Percentiles rank a stretch among this genome's conserved stretches.
Evolutionary conservation across 2,113 vertebrate species (phyloP).

Genomic region (Gymnocephalus cernua): DNA sequence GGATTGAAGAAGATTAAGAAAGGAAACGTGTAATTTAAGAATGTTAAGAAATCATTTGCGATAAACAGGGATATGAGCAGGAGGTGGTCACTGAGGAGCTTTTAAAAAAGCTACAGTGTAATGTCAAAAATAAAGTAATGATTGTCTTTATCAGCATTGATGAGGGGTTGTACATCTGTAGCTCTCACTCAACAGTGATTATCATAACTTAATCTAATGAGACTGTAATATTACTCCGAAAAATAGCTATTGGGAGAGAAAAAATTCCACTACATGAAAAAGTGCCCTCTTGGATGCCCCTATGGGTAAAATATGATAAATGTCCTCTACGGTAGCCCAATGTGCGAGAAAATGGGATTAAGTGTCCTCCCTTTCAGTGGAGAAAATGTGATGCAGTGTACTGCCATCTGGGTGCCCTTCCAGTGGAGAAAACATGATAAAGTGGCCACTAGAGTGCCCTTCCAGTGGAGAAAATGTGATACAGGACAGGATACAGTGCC

Average conservation of each 20-base stretch:
- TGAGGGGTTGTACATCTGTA: not conserved
- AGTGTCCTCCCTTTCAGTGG: not conserved
- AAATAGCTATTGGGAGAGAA: not conserved
- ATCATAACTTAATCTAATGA: slow-evolving; percentile 17
- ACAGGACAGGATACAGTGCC: too few species aligned
- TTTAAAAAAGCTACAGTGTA: not conserved
- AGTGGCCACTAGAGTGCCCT: not conserved
- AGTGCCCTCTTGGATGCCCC: not conserved
- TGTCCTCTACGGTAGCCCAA: not conserved
- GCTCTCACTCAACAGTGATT: slow-evolving; percentile 11
- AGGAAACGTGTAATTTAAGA: not conserved
- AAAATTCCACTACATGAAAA: not conserved
- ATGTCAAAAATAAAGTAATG: slow-evolving; percentile 1
- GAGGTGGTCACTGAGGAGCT: not conserved
- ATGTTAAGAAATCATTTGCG: not conserved
- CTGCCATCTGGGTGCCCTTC: not conserved
- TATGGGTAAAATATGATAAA: not conserved
- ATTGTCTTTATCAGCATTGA: slow-evolving; percentile 18
- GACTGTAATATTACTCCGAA: not conserved
- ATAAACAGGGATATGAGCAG: not conserved
- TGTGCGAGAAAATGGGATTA: not conserved
- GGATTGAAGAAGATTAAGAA: slow-evolving; percentile 17
- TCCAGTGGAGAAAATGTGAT: not conserved
- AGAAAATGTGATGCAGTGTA: not conserved
- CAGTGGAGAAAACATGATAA: not conserved